Conservation (phyloP, 2,797 vertebrate species). For the Antrozous pallidus region DNA sequence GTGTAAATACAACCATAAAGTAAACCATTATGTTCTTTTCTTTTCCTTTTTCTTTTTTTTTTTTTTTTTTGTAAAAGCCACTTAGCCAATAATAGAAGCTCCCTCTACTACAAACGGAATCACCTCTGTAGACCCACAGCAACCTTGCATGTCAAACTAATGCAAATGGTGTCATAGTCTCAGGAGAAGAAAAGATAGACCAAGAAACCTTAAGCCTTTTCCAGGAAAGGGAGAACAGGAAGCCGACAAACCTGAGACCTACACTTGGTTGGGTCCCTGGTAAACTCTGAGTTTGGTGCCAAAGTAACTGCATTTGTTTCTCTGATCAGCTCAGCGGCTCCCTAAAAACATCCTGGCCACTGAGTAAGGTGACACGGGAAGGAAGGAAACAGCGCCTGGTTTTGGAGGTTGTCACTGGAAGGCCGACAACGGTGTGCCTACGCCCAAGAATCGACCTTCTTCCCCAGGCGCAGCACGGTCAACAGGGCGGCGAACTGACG, state of each 20-base stretch:
- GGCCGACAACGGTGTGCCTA: background rate
- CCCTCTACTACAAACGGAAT: background rate
- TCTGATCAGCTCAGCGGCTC: background rate
- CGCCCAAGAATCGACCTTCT: background rate
- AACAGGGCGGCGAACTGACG: background rate
- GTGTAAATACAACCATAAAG: background rate
- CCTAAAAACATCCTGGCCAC: background rate
- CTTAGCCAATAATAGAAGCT: background rate
- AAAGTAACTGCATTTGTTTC: background rate
- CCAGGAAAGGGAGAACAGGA: background rate
- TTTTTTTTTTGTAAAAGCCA: background rate
- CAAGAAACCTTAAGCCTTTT: background rate
- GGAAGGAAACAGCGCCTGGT: background rate
- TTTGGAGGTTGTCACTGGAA: background rate
- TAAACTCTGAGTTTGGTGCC: background rate
- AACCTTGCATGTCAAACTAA: background rate
- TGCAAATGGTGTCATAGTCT: background rate
- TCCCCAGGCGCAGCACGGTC: background rate
- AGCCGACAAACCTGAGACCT: background rate
- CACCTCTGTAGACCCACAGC: background rate
- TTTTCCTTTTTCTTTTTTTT: background rate
- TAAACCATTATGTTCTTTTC: background rate
- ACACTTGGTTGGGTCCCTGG: background rate
- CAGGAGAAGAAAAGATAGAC: background rate
- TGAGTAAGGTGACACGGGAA: background rate